A percentile compares a stretch with the other conserved stretches of the same genome.
Conservation (phyloP, 2,888 invertebrate species). For the Caenorhabditis zanzibari region DNA sequence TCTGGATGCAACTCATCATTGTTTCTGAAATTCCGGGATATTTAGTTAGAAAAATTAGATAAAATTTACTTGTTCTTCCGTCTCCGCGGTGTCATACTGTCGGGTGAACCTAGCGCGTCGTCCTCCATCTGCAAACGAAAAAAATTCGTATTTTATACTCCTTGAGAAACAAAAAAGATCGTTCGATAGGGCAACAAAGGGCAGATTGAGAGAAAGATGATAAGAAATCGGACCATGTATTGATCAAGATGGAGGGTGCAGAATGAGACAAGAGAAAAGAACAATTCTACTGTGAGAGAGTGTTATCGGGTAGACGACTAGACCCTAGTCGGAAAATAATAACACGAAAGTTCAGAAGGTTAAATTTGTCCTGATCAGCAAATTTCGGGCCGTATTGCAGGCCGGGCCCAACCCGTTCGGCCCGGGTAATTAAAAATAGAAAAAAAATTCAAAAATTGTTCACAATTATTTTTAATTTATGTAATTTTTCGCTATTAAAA, state of each 20-base stretch:
- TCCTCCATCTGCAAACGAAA: constrained; percentile 46
- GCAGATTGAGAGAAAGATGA: constrained; percentile 8
- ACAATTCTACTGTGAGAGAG: not conserved
- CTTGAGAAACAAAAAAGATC: constrained; percentile 33
- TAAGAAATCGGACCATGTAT: constrained; percentile 63
- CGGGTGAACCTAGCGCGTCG: constrained; percentile 34
- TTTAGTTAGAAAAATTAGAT: not conserved
- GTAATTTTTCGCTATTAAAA: too few species aligned
- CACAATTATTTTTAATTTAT: too few species aligned
- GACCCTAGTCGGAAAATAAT: not conserved
- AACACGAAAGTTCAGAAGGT: constrained; percentile 1
- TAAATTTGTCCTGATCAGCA: too few species aligned
- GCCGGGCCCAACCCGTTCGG: too few species aligned
- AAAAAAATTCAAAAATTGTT: too few species aligned
- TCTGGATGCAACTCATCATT: constrained; percentile 33
- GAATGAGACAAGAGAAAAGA: not conserved
- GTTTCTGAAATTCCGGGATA: not conserved
- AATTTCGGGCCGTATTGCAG: too few species aligned
- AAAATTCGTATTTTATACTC: constrained; percentile 10
- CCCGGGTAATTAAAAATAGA: too few species aligned
- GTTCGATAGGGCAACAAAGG: constrained; percentile 45
- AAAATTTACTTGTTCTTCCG: constrained; percentile 21
- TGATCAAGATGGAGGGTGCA: not conserved
- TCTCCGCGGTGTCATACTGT: constrained; percentile 28
- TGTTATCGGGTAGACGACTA: not conserved